Evolutionary conservation across 2,113 vertebrate species (phyloP).

Genomic region (Dromiciops gliroides): DNA sequence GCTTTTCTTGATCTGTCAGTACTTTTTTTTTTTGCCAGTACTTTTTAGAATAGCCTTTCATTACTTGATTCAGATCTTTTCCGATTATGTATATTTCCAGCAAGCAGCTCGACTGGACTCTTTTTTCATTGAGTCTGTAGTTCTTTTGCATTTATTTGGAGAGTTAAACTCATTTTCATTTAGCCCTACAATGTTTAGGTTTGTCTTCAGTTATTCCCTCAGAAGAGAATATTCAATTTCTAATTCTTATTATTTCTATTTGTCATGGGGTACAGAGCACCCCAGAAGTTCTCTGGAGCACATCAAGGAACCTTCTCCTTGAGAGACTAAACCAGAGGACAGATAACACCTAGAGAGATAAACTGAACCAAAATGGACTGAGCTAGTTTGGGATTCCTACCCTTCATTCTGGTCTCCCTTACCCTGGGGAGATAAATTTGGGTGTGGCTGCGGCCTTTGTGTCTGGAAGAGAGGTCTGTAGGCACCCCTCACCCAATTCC

Average conservation of each 20-base stretch:
- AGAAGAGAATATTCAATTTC: not conserved
- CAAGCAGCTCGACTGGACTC: not conserved
- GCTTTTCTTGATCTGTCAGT: not conserved
- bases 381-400: too few species aligned
- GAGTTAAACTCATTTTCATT: not conserved
- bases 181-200: not conserved
- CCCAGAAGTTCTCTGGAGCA: too few species aligned
- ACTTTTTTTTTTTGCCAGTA: not conserved
- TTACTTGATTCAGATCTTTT: not conserved
- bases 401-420: too few species aligned
- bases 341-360: too few species aligned
- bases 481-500: too few species aligned
- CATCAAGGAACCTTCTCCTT: too few species aligned
- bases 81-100: not conserved
- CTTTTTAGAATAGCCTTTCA: not conserved
- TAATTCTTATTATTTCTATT: not conserved
- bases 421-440: too few species aligned
- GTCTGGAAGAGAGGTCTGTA: too few species aligned
- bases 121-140: not conserved
- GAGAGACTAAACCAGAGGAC: too few species aligned
- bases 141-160: not conserved
- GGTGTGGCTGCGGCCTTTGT: too few species aligned
- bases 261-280: too few species aligned
- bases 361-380: too few species aligned
- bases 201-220: not conserved